Evolutionary conservation across 2,888 invertebrate genomes (phyloP).

Genomic region (Xestia rhomboidea): DNA sequence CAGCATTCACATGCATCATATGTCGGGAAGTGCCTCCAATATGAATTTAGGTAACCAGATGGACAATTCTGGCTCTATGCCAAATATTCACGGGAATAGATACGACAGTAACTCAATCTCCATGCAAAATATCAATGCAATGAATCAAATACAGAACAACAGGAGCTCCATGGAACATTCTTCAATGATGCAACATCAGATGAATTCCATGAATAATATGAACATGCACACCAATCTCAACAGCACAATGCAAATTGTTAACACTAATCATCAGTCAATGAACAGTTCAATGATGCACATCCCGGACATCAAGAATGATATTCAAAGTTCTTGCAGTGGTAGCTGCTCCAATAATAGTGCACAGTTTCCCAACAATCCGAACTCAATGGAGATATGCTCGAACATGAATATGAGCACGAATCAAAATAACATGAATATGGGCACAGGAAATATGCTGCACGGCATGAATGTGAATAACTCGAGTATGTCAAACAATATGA

Average conservation of each 20-base stretch:
- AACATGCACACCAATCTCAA: slow-evolving; percentile 85
- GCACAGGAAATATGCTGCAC: slow-evolving; percentile 84
- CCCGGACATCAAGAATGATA: slow-evolving; percentile 88
- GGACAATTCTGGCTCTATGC: slow-evolving; percentile 80
- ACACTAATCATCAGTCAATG: slow-evolving; percentile 83
- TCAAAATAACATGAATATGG: slow-evolving; percentile 81
- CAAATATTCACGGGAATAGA: slow-evolving; percentile 83
- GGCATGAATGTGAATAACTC: slow-evolving; percentile 83
- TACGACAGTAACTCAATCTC: slow-evolving; percentile 84
- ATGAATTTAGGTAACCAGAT: slow-evolving; percentile 84
- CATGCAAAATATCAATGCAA: slow-evolving; percentile 84
- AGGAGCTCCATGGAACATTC: slow-evolving; percentile 85
- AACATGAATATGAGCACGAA: slow-evolving; percentile 84
- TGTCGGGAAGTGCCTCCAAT: slow-evolving; percentile 80
- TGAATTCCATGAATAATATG: slow-evolving; percentile 85
- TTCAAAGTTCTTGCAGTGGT: slow-evolving; percentile 86
- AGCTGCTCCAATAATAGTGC: slow-evolving; percentile 84
- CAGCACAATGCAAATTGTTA: slow-evolving; percentile 84
- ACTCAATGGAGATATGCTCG: slow-evolving; percentile 84
- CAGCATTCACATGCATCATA: slow-evolving; percentile 87
- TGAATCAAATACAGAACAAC: slow-evolving; percentile 87
- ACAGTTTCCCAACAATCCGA: slow-evolving; percentile 83
- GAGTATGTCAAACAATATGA: slow-evolving; percentile 84
- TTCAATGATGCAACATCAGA: slow-evolving; percentile 87
- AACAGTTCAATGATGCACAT: slow-evolving; percentile 87